Conservation (phyloP, 2,888 invertebrate genomes). For the Leptopilina drosophilae region DNA sequence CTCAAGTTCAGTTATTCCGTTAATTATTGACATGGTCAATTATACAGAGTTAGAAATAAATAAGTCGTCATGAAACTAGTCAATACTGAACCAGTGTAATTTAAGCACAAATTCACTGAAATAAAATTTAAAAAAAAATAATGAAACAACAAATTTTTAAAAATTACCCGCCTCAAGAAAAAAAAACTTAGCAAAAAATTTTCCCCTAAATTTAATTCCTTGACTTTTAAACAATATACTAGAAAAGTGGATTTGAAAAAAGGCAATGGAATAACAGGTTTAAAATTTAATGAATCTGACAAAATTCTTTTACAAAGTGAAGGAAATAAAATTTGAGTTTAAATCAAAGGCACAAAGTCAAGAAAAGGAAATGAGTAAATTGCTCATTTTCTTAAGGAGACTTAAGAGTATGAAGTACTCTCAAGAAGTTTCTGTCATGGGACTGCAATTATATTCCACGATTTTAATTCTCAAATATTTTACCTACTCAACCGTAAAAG, state of each 20-base stretch:
- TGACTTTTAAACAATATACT: no score
- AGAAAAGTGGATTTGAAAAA: background rate
- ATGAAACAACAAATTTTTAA: no score
- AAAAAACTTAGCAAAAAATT: no score
- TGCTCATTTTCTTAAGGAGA: constrained; percentile 3
- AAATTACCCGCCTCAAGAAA: no score
- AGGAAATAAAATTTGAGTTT: constrained; percentile 12
- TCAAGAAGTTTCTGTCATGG: background rate
- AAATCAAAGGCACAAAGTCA: constrained; percentile 4
- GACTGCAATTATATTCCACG: background rate
- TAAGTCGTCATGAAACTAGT: background rate
- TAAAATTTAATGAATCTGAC: constrained; percentile 1
- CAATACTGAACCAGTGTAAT: background rate
- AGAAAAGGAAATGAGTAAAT: constrained; percentile 15
- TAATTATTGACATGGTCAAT: constrained; percentile 9
- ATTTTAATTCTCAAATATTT: constrained; percentile 1
- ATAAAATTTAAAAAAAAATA: no score
- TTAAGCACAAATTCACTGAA: background rate
- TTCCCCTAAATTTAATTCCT: no score
- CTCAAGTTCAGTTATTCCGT: background rate
- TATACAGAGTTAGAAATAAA: background rate
- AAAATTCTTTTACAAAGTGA: background rate
- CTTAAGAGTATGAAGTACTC: constrained; percentile 3
- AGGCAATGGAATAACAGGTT: background rate
- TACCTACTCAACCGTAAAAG: no score